Base-by-base conservation (phyloP, 2,113 vertebrate species). In the Amia ocellicauda region DNA sequence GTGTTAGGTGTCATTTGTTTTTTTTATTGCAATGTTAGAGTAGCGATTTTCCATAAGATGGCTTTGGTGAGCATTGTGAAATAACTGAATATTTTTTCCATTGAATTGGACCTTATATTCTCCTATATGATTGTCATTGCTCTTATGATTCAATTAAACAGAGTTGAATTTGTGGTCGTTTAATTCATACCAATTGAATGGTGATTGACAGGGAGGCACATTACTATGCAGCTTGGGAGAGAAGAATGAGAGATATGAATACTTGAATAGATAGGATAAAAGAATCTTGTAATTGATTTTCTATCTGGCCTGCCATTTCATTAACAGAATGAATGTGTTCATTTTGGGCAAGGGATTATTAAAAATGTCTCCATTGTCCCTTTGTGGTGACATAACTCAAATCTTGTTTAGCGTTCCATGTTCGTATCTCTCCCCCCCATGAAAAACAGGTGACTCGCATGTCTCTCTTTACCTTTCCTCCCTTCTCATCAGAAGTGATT, bases 251-350 rank as follows among this genome's bases (percentile, higher is more conserved):
- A 80, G 80, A 84, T 85, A 57, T 83, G 86, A 90, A 91, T 88
- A 80, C 73, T 63, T 82, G 81, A 92, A 85, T 75, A 85, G 82
- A 82, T 69, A 69, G 81, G 80, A 85, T 84, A 85, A 91, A 85
- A 83, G 82, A 81, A 82, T 84, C 24, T 56, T 72, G 78, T 87
- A 87, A 93, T 88, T 92, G 90, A 91, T 92, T 93, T 89, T 85
- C 84, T 82, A 84, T 72, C 74, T 80, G 74, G 78, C 76, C 73
- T 74, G 78, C 77, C 61, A 76, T 82, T 90, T 93, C 83, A 79
- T 93, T 91, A 92, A 79, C 59, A 66, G 69, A 83, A 85, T 82
- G 84, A 86, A 85, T 77, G 72, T 56, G 58, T 76, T 72, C 24
- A 72, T 76, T 78, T 76, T 52, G 54, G 72, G 36, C 58, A 50